phyloP scores from a whole-genome alignment of 2,888 invertebrate species.

The Noctuana brunneofusca region DNA sequence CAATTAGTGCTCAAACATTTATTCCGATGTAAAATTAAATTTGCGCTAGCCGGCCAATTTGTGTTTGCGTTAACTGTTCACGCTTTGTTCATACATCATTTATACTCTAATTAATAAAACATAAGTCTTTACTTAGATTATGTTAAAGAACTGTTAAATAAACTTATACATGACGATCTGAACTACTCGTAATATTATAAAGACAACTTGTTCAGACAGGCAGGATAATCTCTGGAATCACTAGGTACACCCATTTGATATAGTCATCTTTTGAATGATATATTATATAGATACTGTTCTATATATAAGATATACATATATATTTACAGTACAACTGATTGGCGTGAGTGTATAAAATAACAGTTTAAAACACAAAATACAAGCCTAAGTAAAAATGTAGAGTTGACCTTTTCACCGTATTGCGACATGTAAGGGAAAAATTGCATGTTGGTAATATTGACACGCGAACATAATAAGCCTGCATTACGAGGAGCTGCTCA shows the following conservation, averaged over 20 bases:
- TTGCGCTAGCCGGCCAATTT: neutral
- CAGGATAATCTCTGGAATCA: too few species aligned
- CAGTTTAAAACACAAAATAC: neutral
- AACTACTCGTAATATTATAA: too few species aligned
- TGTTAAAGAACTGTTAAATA: neutral
- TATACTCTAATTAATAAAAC: neutral
- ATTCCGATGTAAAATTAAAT: slow-evolving; percentile 7
- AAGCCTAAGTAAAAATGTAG: neutral
- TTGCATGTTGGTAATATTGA: neutral
- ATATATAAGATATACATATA: too few species aligned
- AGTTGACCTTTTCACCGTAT: neutral
- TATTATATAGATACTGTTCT: too few species aligned
- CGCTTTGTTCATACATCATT: slow-evolving; percentile 10
- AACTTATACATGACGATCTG: neutral
- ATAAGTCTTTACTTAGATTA: slow-evolving; percentile 1
- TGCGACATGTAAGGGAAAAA: neutral
- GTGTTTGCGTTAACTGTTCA: slow-evolving; percentile 1
- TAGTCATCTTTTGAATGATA: too few species aligned
- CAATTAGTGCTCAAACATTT: slow-evolving; percentile 25
- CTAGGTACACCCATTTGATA: too few species aligned
- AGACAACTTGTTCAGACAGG: too few species aligned
- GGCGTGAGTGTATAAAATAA: neutral
- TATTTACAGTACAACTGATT: too few species aligned
- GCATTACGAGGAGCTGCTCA: neutral
- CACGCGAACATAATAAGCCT: neutral